Evolutionary conservation across 2,888 invertebrate genomes (phyloP).

Genomic region (Epistrophella euchroma): DNA sequence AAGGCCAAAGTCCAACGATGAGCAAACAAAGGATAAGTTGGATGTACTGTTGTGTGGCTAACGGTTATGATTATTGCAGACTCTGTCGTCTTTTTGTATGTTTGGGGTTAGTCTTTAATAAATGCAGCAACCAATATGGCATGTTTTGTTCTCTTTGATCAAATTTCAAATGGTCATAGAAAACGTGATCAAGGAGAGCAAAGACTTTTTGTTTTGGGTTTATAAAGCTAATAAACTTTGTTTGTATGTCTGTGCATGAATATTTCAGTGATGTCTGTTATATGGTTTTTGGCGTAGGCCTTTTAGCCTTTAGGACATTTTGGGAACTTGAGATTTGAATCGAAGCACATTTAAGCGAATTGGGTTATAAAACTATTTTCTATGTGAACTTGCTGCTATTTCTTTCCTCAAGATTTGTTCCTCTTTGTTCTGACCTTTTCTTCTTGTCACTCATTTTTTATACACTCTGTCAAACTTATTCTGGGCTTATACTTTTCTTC

Average conservation of each 20-base stretch:
- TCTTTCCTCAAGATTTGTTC: too few relatives aligned
- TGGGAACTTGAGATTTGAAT: too few relatives aligned
- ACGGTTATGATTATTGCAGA: constrained; percentile 17
- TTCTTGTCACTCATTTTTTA: too few relatives aligned
- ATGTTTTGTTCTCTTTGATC: constrained; percentile 14
- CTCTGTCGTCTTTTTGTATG: background rate
- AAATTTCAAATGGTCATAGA: constrained; percentile 10
- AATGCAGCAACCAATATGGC: background rate
- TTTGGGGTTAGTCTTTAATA: background rate
- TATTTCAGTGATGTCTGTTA: too few relatives aligned
- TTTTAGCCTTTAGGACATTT: too few relatives aligned
- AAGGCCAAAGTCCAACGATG: constrained; percentile 14
- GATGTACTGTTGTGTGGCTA: constrained; percentile 12
- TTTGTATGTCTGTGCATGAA: background rate
- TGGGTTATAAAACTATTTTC: too few relatives aligned
- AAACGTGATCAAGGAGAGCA: background rate
- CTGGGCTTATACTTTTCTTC: too few relatives aligned
- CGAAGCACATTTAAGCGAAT: too few relatives aligned
- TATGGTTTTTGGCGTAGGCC: too few relatives aligned
- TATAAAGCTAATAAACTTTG: background rate
- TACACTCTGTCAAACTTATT: too few relatives aligned
- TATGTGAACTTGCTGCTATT: too few relatives aligned
- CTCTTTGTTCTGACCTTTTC: too few relatives aligned
- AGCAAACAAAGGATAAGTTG: constrained; percentile 45
- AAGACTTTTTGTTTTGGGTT: background rate